phyloP scores from a whole-genome alignment of 1,140 invertebrate genomes.

The Apolygus lucorum region DNA sequence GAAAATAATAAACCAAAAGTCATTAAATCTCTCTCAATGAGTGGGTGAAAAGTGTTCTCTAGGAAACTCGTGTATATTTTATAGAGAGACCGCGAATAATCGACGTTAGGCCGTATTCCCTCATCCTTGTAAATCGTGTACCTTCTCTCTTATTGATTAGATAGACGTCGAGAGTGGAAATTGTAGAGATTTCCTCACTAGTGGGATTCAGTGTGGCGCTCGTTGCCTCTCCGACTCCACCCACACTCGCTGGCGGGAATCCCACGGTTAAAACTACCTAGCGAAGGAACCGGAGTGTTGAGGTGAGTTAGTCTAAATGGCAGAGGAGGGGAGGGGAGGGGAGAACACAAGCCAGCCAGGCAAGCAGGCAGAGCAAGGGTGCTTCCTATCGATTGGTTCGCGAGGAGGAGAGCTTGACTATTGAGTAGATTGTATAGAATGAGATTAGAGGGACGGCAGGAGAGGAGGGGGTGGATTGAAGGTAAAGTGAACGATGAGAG shows the following conservation, averaged over 20 bases:
- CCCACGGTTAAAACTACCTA: not conserved
- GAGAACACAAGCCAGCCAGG: not conserved
- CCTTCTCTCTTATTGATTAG: too few relatives aligned
- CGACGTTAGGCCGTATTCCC: too few relatives aligned
- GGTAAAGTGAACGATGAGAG: not conserved
- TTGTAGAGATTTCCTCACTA: too few relatives aligned
- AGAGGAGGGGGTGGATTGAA: not conserved
- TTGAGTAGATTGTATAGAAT: constrained; percentile 19
- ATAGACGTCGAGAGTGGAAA: too few relatives aligned
- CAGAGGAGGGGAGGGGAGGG: not conserved
- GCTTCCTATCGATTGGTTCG: constrained; percentile 3
- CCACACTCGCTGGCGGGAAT: too few relatives aligned
- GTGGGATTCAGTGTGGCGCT: too few relatives aligned
- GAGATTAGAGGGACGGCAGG: not conserved
- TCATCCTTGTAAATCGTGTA: too few relatives aligned
- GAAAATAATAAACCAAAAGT: too few relatives aligned
- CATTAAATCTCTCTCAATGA: too few relatives aligned
- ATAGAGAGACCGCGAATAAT: too few relatives aligned
- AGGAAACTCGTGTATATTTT: too few relatives aligned
- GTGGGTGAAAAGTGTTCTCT: too few relatives aligned
- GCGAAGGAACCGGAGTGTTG: not conserved
- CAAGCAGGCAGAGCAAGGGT: not conserved
- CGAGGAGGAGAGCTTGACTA: constrained; percentile 3
- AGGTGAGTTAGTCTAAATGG: not conserved
- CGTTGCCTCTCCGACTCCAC: not conserved